Evolutionary conservation across 2,113 vertebrate species (phyloP), one percentile per base, ranked within the genome.

Genomic region (Seriola dumerili): DNA sequence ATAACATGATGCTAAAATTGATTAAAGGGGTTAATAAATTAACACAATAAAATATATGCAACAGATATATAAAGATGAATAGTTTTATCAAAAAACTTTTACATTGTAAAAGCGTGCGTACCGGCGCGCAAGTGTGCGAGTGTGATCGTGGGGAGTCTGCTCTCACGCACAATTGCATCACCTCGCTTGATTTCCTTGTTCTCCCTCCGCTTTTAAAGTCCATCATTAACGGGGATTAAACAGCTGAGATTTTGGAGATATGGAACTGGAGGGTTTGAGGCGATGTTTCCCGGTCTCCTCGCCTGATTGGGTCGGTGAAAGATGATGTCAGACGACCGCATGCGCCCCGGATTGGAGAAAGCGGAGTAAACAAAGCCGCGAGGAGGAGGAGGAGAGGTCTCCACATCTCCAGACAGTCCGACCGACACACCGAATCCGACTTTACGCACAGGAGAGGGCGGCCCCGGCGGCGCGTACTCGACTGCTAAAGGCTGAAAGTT

Each of bases 331-430:
- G 86, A 95, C 72, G 86, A 64, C 78, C 88, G 86, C 88, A 83
- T 85, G 73, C 74, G 80, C 67, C 77, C 66, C 86, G 89, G 95
- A 96, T 96, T 95, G 94, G 95, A 86, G 86, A 82, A 91, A 81
- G 86, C 65, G 91, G 86, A 90, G 94, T 92, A 91, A 87, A 94
- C 93, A 94, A 94, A 95, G 94, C 94, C 48, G 94, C 93, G 91
- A 91, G 88, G 90, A 91, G 91, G 84, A 88, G 91, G 86, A 94
- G 91, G 94, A 95, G 86, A 90, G 92, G 90, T 91, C 87, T 95
- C 93, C 95, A 96, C 94, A 96, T 96, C 95, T 81, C 90, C 89
- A 92, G 72, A 91, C 91, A 85, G 94, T 89, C 93, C 87, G 90
- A 91, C 79, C 90, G 87, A 92, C 81, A 61, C 90, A 78, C 59